Evolutionary conservation across 2,113 vertebrate species (phyloP).

Genomic region (Antigone vipio): DNA sequence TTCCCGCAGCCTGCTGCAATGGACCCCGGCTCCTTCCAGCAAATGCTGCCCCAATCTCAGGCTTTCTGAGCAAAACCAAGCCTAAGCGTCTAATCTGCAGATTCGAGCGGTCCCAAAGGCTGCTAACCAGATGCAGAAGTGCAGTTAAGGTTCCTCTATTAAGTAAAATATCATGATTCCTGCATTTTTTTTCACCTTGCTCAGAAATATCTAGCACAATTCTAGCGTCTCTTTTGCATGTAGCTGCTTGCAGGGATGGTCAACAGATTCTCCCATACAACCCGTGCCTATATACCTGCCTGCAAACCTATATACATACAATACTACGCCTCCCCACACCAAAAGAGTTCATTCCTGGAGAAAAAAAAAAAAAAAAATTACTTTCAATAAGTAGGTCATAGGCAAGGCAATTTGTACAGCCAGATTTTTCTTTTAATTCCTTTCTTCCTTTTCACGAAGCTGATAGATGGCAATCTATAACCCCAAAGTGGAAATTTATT

Average conservation of each 20-base stretch:
- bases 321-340: background rate
- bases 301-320: background rate
- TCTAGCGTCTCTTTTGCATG: background rate
- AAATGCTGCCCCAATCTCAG: background rate
- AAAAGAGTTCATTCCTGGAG: background rate
- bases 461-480: conserved; percentile 30
- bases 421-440: conserved; percentile 30
- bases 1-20: background rate
- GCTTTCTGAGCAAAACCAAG: background rate
- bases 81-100: background rate
- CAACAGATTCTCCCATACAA: background rate
- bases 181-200: background rate
- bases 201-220: background rate
- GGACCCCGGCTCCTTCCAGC: background rate
- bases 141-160: background rate
- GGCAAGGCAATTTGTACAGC: conserved; percentile 8
- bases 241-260: background rate
- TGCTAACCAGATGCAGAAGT: background rate
- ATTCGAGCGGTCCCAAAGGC: background rate
- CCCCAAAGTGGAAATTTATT: conserved; percentile 2
- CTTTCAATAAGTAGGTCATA: conserved; percentile 38
- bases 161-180: background rate
- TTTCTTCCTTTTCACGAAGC: background rate
- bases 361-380: background rate
- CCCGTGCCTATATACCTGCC: background rate